Evolutionary conservation across 2,113 vertebrate genomes (phyloP).

Genomic region (Oreochromis spilurus): DNA sequence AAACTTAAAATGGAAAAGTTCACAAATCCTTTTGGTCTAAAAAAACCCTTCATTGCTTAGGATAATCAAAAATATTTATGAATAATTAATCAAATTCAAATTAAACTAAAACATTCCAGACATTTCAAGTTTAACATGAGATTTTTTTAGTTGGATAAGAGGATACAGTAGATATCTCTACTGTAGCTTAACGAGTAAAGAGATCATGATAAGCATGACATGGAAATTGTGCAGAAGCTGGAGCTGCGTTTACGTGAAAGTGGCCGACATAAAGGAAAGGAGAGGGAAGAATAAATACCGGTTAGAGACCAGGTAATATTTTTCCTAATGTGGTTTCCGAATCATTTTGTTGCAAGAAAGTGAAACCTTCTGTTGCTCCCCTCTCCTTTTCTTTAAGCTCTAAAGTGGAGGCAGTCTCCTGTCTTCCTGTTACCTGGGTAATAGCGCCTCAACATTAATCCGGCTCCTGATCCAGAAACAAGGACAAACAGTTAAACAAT

Average conservation of each 20-base stretch:
- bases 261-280: not conserved
- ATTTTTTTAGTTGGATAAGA: not conserved
- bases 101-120: not conserved
- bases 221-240: not conserved
- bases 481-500: constrained; percentile 20
- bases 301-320: not conserved
- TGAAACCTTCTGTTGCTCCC: not conserved
- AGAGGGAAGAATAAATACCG: not conserved
- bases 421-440: constrained; percentile 29
- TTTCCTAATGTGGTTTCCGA: not conserved
- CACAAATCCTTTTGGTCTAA: not conserved
- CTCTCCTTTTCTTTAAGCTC: constrained; percentile 23
- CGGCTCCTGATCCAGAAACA: constrained; percentile 45
- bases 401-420: not conserved
- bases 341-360: not conserved
- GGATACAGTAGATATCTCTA: not conserved
- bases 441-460: constrained; percentile 21
- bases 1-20: constrained; percentile 7
- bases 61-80: not conserved
- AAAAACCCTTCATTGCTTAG: not conserved
- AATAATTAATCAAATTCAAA: not conserved
- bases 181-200: not conserved
- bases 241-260: not conserved
- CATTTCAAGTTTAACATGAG: not conserved
- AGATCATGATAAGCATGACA: not conserved